Evolutionary conservation across 2,888 invertebrate species (phyloP), one percentile per base, ranked within the genome.

Genomic region (Thymelicus sylvestris): DNA sequence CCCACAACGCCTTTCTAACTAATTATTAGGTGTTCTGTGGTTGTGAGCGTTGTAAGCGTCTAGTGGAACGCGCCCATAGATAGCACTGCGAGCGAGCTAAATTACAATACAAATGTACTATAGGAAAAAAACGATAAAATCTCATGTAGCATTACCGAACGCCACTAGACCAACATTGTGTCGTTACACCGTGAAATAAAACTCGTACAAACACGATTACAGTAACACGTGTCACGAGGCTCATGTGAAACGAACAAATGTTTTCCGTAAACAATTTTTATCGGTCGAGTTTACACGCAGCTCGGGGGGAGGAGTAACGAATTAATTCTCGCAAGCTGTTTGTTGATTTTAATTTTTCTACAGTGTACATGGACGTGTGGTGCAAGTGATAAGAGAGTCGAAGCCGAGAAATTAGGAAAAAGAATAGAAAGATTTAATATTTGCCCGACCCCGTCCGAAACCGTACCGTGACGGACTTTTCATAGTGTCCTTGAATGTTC

Each of bases 201-300:
- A 64, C 38, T 66, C 52, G 65, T 41, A 52, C 41, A 66, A 66
- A 55, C 55, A 52, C 39, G 19, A 19, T 55, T 62, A 69, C 52
- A 55, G 62, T 38, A 68, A 67, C 67, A 68, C 52, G 62, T 68
- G 68, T 68, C 68, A 47, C 62, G 55, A 12, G 44, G n/a, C 68
- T 44, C 68, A 63, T 52, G 41, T 31, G 52, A 47, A 38, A 55
- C 31, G 44, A 63, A 68, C 68, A 64, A 69, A 69, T 64, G 63
- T 69, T 63, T 67, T 64, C 68, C 57, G 63, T 69, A 69, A 69
- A 69, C 63, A 69, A 69, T 64, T 63, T 69, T 68, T 68, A 68
- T 68, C 52, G 68, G 68, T 48, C 47, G 48, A 47, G 57, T 57
- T 63, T 63, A 63, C 55, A 63, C 63, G 63, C 68, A n/a, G 55